phyloP scores from a whole-genome alignment of 2,888 invertebrate species.

The Allacma fusca region DNA sequence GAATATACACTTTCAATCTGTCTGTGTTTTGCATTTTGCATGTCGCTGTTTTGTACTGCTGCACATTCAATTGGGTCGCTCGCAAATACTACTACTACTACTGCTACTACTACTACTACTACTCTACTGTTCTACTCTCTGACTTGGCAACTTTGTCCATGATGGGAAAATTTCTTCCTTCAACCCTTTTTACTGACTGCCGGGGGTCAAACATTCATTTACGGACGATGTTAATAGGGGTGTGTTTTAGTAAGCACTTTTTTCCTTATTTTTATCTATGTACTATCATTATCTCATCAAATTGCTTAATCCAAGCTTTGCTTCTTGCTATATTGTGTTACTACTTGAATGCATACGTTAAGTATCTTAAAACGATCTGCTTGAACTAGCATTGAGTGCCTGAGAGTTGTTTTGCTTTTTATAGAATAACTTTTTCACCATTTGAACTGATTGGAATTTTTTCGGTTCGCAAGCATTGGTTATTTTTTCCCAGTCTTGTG shows the following conservation, averaged over 20 bases:
- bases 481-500: conserved; percentile 15
- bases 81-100: conserved; percentile 26
- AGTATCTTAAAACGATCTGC: too few species aligned
- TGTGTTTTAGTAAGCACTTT: conserved; percentile 47
- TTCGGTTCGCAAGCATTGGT: too few species aligned
- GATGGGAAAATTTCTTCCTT: neutral
- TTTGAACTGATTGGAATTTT: too few species aligned
- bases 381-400: too few species aligned
- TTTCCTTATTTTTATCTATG: conserved; percentile 13
- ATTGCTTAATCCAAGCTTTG: conserved; percentile 4
- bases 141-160: neutral
- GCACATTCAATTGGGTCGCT: conserved; percentile 11
- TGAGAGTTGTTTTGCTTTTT: too few species aligned
- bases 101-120: neutral
- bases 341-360: too few species aligned
- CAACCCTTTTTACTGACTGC: conserved; percentile 1
- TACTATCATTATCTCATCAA: too few species aligned
- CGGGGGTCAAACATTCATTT: neutral
- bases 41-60: conserved; percentile 33
- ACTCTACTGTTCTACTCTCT: conserved; percentile 9
- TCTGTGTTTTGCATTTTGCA: conserved; percentile 33
- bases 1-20: conserved; percentile 1
- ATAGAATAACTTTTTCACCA: too few species aligned
- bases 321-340: neutral
- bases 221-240: conserved; percentile 38